Conservation (phyloP, 2,888 invertebrate species). For the Fragum sueziense region DNA sequence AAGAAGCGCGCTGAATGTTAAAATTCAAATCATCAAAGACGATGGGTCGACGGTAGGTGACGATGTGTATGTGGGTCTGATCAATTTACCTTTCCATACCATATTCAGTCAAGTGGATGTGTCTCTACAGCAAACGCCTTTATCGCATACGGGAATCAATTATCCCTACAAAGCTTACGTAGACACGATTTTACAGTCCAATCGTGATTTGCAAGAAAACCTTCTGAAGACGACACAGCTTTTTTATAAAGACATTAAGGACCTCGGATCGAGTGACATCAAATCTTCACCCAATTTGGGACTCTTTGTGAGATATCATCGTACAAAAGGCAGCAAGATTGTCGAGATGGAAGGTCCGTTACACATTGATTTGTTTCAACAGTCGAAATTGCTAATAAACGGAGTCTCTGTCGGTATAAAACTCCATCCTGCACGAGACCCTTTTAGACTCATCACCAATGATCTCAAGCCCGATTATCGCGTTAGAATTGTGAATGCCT, state of each 20-base stretch:
- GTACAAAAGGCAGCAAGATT: conserved; percentile 38
- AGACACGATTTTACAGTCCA: conserved; percentile 49
- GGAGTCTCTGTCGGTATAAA: conserved; percentile 45
- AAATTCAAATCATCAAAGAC: conserved; percentile 27
- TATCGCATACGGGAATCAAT: conserved; percentile 35
- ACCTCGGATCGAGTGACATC: conserved; percentile 29
- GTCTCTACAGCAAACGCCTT: conserved; percentile 36
- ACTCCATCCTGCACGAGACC: conserved; percentile 37
- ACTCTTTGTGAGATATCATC: conserved; percentile 14
- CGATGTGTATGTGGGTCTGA: neutral
- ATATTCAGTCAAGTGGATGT: conserved; percentile 48
- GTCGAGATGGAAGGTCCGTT: conserved; percentile 49
- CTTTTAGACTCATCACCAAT: conserved; percentile 43
- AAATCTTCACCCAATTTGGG: conserved; percentile 36
- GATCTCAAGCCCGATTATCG: conserved; percentile 1
- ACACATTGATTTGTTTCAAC: conserved; percentile 43
- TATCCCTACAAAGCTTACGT: conserved; percentile 60
- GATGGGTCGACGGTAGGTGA: conserved; percentile 2
- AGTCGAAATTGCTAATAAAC: conserved; percentile 42
- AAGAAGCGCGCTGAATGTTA: conserved; percentile 32
- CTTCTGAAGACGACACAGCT: conserved; percentile 25
- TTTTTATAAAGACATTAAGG: conserved; percentile 43
- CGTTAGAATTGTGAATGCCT: conserved; percentile 48
- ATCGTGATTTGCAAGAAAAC: neutral
- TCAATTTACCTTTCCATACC: conserved; percentile 40